Evolutionary conservation across 2,797 vertebrate genomes (phyloP).

Genomic region (Varecia variegata): DNA sequence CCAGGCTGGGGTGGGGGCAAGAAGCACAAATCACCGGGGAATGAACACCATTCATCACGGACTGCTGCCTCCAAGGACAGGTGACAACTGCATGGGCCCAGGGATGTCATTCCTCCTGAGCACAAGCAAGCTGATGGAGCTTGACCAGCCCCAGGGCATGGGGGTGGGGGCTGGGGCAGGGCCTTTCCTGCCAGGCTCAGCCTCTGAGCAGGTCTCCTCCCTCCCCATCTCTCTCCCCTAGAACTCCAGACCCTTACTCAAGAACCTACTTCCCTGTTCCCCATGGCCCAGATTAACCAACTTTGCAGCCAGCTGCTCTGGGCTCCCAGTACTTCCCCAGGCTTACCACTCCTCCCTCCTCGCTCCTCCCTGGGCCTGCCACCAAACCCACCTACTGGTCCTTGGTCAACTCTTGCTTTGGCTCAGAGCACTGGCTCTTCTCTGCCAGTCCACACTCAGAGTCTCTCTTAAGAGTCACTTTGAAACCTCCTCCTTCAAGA

Average conservation of each 20-base stretch:
- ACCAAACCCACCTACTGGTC: background rate
- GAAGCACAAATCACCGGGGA: constrained; percentile 2
- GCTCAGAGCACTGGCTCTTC: background rate
- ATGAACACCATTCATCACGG: constrained; percentile 52
- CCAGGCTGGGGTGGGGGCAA: background rate
- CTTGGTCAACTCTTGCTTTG: background rate
- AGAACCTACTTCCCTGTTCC: background rate
- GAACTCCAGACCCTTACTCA: background rate
- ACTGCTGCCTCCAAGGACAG: constrained; percentile 63
- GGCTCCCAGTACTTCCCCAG: background rate
- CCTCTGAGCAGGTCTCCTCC: background rate
- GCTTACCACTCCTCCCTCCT: background rate
- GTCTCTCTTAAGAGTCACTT: background rate
- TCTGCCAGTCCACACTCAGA: background rate
- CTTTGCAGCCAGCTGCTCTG: background rate
- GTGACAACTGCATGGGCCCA: background rate
- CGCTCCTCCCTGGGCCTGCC: background rate
- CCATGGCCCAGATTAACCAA: background rate
- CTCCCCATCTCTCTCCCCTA: background rate
- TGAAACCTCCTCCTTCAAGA: constrained; percentile 39
- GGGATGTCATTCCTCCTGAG: constrained; percentile 55
- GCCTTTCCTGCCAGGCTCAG: background rate
- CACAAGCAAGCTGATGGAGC: constrained; percentile 32
- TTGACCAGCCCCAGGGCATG: background rate
- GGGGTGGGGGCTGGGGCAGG: background rate